Percentiles rank a stretch among this genome's conserved stretches.
These are phyloP conservation scores for Aramus guarauna DNA, from an alignment of 2,113 vertebrate species.

Conservation along the genomic window DNA sequence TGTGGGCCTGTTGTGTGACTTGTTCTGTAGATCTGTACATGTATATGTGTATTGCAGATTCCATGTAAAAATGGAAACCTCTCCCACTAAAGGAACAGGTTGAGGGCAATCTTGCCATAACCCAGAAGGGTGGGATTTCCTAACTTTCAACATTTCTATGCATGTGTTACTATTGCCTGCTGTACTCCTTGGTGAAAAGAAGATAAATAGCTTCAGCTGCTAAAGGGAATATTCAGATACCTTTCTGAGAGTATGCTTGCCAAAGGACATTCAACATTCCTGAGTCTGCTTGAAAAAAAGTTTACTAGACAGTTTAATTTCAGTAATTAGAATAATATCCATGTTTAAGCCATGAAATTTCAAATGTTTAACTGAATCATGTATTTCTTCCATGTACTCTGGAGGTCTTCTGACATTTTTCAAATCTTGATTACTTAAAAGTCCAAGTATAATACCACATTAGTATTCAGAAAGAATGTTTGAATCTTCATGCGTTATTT, in stretches of 20 bases:
- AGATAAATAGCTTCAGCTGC: background rate
- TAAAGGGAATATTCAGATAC: background rate
- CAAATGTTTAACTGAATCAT: background rate
- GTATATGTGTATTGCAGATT: background rate
- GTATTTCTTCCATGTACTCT: background rate
- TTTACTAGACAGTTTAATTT: background rate
- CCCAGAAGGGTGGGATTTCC: background rate
- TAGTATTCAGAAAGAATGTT: constrained; percentile 14
- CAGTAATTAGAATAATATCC: background rate
- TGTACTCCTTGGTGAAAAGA: background rate
- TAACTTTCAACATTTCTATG: background rate
- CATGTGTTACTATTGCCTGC: background rate
- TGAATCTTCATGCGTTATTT: constrained; percentile 26
- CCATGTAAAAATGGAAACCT: background rate
- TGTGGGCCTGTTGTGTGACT: background rate
- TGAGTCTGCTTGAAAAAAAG: background rate
- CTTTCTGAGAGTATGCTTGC: background rate
- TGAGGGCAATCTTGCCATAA: background rate
- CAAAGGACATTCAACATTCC: background rate
- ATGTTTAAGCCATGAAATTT: background rate
- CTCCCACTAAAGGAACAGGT: background rate
- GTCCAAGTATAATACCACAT: background rate
- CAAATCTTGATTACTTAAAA: background rate
- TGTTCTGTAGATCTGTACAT: background rate
- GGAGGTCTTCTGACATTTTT: background rate